Conservation (phyloP, 2,113 vertebrate species). For the Crotalus helleri region DNA sequence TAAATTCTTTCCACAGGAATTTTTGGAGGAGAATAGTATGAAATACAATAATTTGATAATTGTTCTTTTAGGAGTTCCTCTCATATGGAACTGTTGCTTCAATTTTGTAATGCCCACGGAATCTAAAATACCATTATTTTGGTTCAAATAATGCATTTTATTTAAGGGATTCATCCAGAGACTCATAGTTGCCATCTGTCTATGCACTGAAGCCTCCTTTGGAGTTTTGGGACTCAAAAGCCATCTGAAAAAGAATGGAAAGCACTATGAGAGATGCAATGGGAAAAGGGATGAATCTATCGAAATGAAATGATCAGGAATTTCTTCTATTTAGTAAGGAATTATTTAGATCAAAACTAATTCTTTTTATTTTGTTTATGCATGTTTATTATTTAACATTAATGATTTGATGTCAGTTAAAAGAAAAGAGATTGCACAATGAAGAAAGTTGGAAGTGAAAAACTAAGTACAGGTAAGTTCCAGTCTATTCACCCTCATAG, state of each 20-base stretch:
- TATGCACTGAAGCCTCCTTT: background rate
- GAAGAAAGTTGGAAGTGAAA: background rate
- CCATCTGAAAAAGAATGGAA: background rate
- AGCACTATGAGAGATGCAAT: background rate
- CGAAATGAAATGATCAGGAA: background rate
- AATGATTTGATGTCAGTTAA: background rate
- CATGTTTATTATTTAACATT: background rate
- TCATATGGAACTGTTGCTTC: background rate
- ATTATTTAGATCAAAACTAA: background rate
- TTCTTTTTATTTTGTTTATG: background rate
- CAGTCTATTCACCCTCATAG: background rate
- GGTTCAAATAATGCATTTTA: background rate
- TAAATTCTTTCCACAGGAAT: background rate
- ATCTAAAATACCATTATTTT: background rate
- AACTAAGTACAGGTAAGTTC: background rate
- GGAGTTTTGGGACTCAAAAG: background rate
- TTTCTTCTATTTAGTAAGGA: background rate
- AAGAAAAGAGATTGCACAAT: background rate
- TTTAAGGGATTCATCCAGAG: background rate
- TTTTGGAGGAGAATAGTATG: slow-evolving; percentile 4
- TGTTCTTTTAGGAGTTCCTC: background rate
- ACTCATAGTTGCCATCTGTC: background rate
- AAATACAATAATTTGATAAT: slow-evolving; percentile 6
- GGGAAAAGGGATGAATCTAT: background rate
- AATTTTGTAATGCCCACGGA: background rate